Percentiles rank a stretch among this genome's conserved stretches.
Evolutionary conservation across 2,888 invertebrate genomes (phyloP).

Genomic region (Argynnis bischoffii): DNA sequence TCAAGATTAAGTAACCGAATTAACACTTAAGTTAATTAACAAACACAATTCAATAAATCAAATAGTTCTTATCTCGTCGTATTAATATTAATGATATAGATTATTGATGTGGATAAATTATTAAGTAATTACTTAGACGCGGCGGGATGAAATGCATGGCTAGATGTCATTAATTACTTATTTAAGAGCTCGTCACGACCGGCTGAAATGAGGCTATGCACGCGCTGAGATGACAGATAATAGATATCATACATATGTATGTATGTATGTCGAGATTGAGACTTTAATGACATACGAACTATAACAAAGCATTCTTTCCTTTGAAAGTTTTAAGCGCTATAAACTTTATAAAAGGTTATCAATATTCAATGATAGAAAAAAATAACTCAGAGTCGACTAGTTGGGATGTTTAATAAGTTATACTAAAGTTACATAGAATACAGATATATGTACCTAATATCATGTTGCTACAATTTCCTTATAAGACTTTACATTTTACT

Average conservation of each 20-base stretch:
- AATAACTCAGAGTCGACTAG: no score
- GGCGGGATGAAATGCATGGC: conserved; percentile 19
- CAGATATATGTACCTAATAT: no score
- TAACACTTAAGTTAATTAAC: conserved; percentile 21
- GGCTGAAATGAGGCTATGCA: conserved; percentile 14
- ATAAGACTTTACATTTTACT: no score
- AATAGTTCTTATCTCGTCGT: conserved; percentile 18
- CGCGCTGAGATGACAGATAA: conserved; percentile 9
- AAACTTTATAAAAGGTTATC: no score
- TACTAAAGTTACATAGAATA: no score
- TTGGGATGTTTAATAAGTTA: no score
- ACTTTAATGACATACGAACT: conserved; percentile 2
- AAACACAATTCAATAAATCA: conserved; percentile 20
- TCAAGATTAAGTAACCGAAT: not conserved
- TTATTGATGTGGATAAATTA: conserved; percentile 28
- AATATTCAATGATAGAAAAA: not conserved
- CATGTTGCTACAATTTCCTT: no score
- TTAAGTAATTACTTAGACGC: conserved; percentile 25
- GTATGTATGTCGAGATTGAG: not conserved
- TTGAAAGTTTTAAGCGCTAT: not conserved
- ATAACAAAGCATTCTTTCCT: conserved; percentile 3
- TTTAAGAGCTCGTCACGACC: conserved; percentile 30
- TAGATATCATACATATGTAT: conserved; percentile 12
- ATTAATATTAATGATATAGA: conserved; percentile 24
- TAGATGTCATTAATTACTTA: conserved; percentile 33